Evolutionary conservation across 2,113 vertebrate species (phyloP), one percentile per base, ranked within the genome.

Genomic region (Lipophrys pholis): DNA sequence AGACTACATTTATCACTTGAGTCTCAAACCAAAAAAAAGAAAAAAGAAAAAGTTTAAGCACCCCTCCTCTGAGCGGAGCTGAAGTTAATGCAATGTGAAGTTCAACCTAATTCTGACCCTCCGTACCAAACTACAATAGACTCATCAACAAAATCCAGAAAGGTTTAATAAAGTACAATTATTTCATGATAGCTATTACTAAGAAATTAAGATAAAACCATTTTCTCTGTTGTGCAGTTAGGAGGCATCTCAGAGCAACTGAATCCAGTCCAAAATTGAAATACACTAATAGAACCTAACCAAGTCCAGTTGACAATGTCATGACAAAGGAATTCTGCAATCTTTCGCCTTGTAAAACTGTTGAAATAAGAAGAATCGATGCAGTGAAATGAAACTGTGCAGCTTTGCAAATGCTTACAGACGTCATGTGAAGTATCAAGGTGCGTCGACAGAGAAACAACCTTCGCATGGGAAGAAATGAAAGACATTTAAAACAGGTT

Each of bases 1-100:
- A 58, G 75, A 73, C 64, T 73, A 70, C 81, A 84, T 85, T 85
- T 73, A 82, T 87, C 85, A 80, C 56, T 75, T 40, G 14, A 69
- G 65, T 80, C 78, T 71, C 56, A 56, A 67, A 64, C 56, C 78
- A 68, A 76, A 84, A 73, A 16, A 50, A n/a, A n/a, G n/a, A n/a
- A n/a, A n/a, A n/a, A n/a, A n/a, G n/a, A n/a, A n/a, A 30, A 30
- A 30, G 57, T 73, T 69, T 7, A 58, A 67, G 52, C 51, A 73
- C 52, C 59, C 62, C 8, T 73, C n/a, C 63, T 58, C 16, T 65
- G 39, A 8, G 14, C 64, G 67, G 73, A 59, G 54, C 60, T 75
- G 64, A 81, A 72, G 77, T 81, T 78, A 75, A 39, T 16, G 73
- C 69, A 83, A 83, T 75, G 77, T 83, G 73, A 78, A 78, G 53